These are phyloP conservation scores for Loriculus beryllinus DNA, from an alignment of 2,797 vertebrate genomes.

Conservation along the genomic window DNA sequence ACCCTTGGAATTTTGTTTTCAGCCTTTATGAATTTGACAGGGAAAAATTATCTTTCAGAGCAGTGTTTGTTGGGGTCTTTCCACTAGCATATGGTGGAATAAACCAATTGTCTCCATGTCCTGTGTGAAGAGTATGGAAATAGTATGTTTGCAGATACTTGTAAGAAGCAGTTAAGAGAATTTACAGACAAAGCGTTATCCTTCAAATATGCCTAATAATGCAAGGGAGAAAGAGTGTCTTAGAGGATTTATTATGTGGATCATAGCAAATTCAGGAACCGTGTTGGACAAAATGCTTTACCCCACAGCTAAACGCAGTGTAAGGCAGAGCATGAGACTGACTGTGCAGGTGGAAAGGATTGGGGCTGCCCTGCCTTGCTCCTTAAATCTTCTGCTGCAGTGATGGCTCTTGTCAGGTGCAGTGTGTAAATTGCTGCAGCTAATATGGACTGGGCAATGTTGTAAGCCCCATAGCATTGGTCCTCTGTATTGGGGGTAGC, in stretches of 20 bases:
- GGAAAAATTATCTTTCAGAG: background rate
- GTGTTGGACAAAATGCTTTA: background rate
- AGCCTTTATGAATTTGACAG: background rate
- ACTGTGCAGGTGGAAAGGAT: background rate
- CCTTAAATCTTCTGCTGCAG: background rate
- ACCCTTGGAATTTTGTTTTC: background rate
- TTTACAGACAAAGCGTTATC: background rate
- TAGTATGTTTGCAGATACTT: background rate
- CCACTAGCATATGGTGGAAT: background rate
- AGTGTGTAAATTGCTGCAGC: accelerated
- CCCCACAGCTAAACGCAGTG: accelerated
- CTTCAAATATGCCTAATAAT: background rate
- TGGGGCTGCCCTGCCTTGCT: background rate
- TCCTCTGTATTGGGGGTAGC: accelerated
- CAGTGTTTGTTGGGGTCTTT: background rate
- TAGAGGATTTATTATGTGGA: background rate
- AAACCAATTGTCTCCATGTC: background rate
- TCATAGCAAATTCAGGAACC: background rate
- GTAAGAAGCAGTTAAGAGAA: background rate
- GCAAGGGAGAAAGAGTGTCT: accelerated
- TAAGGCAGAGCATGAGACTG: background rate
- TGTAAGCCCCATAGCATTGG: accelerated
- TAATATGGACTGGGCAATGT: accelerated
- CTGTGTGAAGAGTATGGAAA: background rate
- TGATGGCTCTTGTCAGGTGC: background rate